Conservation (phyloP, 2,888 invertebrate genomes). For the Bugulina stolonifera region DNA sequence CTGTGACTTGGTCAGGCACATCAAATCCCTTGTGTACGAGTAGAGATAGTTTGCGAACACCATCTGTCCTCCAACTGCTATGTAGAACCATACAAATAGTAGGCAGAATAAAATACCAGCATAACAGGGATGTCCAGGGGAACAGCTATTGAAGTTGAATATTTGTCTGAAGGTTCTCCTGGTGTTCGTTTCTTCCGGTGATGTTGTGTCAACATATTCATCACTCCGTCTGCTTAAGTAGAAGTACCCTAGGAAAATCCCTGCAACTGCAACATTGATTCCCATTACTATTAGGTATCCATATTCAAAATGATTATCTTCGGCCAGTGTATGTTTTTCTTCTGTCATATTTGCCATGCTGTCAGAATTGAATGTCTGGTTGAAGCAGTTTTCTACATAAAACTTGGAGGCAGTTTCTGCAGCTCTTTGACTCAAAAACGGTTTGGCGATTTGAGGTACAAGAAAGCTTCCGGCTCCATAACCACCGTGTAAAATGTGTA, state of each 20-base stretch:
- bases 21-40: constrained; percentile 12
- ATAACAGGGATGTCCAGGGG: constrained; percentile 22
- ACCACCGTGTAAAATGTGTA: constrained; percentile 16
- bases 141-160: constrained; percentile 17
- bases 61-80: constrained; percentile 23
- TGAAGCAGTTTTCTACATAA: constrained; percentile 5
- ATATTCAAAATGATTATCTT: constrained; percentile 7
- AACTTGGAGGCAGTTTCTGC: constrained; percentile 7
- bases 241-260: neutral
- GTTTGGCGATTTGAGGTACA: constrained; percentile 22
- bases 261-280: neutral
- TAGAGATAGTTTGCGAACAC: constrained; percentile 20
- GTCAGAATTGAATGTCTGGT: neutral
- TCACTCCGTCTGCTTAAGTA: neutral
- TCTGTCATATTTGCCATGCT: neutral
- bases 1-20: neutral
- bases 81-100: constrained; percentile 15
- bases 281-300: constrained; percentile 5
- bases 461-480: constrained; percentile 12
- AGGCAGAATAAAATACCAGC: constrained; percentile 12
- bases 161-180: neutral
- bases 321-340: neutral
- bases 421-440: constrained; percentile 8
- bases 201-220: too few species aligned
- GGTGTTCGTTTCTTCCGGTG: neutral